Base-by-base conservation (phyloP, 2,888 invertebrate species). In the Cylindroiulus punctatus region DNA sequence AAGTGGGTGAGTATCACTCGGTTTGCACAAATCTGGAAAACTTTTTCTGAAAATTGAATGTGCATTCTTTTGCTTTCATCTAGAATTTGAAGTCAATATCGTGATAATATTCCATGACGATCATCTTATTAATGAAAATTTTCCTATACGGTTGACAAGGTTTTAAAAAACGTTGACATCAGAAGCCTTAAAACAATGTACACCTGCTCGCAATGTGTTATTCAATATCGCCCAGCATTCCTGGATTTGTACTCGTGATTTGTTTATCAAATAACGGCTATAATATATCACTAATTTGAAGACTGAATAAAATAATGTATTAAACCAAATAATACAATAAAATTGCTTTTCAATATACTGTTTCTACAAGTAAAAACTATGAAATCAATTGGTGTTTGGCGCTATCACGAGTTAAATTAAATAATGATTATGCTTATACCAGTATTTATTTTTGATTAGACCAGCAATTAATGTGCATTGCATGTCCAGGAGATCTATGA, bases 81-180 rank as follows among this genome's bases (percentile, higher is more conserved):
- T 93, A 98, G 98, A 98, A 91, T 98, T 98, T 92, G 98, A 98
- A 92, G 93, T 98, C 8, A 98, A 98, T 91, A 93, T 98, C 85
- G 96, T 98, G 0, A 94, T 98, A 47, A 94, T 98, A 88, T 98
- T 98, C 90, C 95, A 96, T 90, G 96, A 98, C 90, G 97, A 98
- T 90, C 96, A 97, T 90, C 92, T 97, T 87, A 96, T 98, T 57
- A 97, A 97, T 1, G 98, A 98, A 92, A 98, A 98, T 91, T 98
- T 98, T 91, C 97, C 97, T 10, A 94, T 97, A 81, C 91, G 90
- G 87, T 88, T 92, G 19, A 91, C 90, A 22, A 83, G 86, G n/a
- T 86, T 84, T 86, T 86, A 40, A 81, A 10, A 47, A 40, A 8
- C 40, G 14, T 17, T 47, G 47, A 17, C 2, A 47, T 2, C 47